Conservation (phyloP, 53 echinoderm and acorn worm species). For the Temnopleurus reevesii region DNA sequence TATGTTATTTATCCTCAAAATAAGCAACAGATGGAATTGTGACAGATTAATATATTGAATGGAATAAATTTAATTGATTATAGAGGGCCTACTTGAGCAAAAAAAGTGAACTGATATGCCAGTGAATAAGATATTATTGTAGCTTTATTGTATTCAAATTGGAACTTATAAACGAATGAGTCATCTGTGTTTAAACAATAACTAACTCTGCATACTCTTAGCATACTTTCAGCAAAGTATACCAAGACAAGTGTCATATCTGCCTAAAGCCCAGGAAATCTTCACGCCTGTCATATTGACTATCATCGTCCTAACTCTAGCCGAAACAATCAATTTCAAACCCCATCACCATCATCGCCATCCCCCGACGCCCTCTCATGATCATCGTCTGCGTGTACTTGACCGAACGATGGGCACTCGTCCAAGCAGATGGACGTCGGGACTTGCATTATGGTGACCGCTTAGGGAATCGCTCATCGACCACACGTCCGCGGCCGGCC, state of each 20-base stretch:
- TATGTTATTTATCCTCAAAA: too few species aligned
- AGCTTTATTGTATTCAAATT: too few species aligned
- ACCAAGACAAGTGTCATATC: background rate
- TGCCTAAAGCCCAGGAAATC: background rate
- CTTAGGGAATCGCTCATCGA: background rate
- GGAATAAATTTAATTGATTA: too few species aligned
- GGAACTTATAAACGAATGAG: too few species aligned
- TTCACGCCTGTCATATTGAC: background rate
- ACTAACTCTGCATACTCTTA: too few species aligned
- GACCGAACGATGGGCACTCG: background rate
- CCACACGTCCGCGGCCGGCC: slow-evolving; percentile 27
- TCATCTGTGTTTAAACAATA: too few species aligned
- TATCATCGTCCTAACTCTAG: background rate
- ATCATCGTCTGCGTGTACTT: background rate
- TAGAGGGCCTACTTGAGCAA: too few species aligned
- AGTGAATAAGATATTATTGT: too few species aligned
- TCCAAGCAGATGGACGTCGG: background rate
- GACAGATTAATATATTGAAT: too few species aligned
- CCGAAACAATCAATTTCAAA: slow-evolving; percentile 1
- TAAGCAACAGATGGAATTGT: too few species aligned
- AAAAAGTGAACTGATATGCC: too few species aligned
- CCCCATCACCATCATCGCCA: background rate
- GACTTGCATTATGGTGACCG: background rate
- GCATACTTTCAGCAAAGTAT: too few species aligned
- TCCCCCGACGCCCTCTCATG: background rate